A percentile compares a stretch with the other conserved stretches of the same genome.
Conservation (phyloP, 2,888 invertebrate species). For the Sinelater perroti region DNA sequence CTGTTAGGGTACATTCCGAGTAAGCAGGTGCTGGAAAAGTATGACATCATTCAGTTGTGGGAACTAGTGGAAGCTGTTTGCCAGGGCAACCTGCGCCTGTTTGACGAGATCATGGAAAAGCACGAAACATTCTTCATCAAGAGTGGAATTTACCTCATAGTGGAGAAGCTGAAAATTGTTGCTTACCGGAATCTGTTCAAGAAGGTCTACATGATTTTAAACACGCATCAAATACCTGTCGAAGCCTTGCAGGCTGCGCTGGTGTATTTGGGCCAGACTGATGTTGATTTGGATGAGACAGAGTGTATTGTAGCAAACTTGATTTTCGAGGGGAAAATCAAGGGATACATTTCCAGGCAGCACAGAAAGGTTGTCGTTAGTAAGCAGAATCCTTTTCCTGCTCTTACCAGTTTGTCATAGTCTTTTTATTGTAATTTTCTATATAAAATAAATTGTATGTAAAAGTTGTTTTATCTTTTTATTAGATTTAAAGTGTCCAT, state of each 20-base stretch:
- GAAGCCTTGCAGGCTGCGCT: constrained; percentile 84
- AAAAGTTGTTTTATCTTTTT: background rate
- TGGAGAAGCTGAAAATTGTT: constrained; percentile 94
- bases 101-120: constrained; percentile 84
- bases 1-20: constrained; percentile 95
- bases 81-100: constrained; percentile 85
- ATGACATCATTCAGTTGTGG: constrained; percentile 90
- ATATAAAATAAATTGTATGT: background rate
- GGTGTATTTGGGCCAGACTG: constrained; percentile 80
- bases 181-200: constrained; percentile 96
- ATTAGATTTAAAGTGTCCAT: background rate
- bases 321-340: constrained; percentile 96
- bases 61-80: constrained; percentile 89
- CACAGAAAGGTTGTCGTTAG: constrained; percentile 97
- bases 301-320: constrained; percentile 97
- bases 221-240: constrained; percentile 89
- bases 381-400: constrained; percentile 96
- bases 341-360: constrained; percentile 97
- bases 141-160: constrained; percentile 96
- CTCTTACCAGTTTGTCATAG: constrained; percentile 70
- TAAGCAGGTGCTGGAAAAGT: constrained; percentile 80
- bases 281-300: constrained; percentile 93
- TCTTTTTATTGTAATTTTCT: background rate
- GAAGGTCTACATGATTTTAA: constrained; percentile 81
- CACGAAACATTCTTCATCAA: constrained; percentile 94